Percentiles rank a stretch among this genome's conserved stretches.
These are phyloP conservation scores for Anoplopoma fimbria DNA, from an alignment of 2,113 vertebrate genomes.

Conservation along the genomic window DNA sequence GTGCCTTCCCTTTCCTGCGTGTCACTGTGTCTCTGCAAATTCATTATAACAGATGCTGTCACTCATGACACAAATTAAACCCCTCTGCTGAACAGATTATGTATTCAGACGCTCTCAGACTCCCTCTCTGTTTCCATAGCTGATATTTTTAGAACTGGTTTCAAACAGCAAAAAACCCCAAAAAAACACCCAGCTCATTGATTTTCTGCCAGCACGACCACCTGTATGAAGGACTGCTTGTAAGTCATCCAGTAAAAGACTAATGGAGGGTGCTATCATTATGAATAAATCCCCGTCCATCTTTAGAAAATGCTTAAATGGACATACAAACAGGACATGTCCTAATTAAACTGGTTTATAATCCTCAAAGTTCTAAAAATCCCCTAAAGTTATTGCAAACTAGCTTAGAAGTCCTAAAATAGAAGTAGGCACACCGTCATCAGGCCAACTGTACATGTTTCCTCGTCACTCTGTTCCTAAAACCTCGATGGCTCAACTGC, in stretches of 20 bases:
- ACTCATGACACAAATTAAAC: slow-evolving; percentile 33
- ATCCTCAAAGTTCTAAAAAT: slow-evolving; percentile 13
- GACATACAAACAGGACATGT: neutral
- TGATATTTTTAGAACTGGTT: slow-evolving; percentile 50
- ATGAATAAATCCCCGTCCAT: neutral
- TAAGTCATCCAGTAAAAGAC: slow-evolving; percentile 14
- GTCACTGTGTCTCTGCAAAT: slow-evolving; percentile 24
- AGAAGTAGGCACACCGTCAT: neutral
- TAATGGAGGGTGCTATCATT: slow-evolving; percentile 1
- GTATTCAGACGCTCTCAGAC: slow-evolving; percentile 11
- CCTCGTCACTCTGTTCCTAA: slow-evolving; percentile 26
- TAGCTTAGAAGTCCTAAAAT: no score
- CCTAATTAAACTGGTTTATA: slow-evolving; percentile 11
- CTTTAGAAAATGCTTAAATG: slow-evolving; percentile 7
- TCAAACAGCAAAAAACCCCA: slow-evolving; percentile 1
- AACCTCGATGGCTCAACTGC: slow-evolving; percentile 51
- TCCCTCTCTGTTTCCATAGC: neutral
- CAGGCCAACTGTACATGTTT: slow-evolving; percentile 6
- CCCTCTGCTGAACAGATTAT: slow-evolving; percentile 43
- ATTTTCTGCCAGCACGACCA: slow-evolving; percentile 1
- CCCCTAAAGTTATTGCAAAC: slow-evolving; percentile 33
- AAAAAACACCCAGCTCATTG: neutral
- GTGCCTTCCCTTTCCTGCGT: slow-evolving; percentile 6
- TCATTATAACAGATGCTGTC: slow-evolving; percentile 46
- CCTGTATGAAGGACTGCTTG: slow-evolving; percentile 21